Evolutionary conservation across 2,797 vertebrate species (phyloP).

Genomic region (Eupleurogrammus muticus): DNA sequence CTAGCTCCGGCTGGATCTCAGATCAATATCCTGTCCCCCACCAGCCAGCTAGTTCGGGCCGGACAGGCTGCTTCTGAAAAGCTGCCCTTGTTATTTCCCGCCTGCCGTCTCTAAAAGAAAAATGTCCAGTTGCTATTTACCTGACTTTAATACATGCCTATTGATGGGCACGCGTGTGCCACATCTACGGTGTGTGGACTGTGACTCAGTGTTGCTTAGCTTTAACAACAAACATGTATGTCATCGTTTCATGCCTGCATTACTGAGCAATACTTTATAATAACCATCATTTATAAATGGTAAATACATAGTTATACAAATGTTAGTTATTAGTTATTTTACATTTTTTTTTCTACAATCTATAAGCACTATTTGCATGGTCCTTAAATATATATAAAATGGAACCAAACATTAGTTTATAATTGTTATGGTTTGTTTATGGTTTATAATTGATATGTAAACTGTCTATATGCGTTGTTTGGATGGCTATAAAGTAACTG

Average conservation of each 20-base stretch:
- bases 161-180: conserved; percentile 3
- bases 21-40: conserved; percentile 82
- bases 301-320: too few relatives aligned
- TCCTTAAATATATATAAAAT: too few relatives aligned
- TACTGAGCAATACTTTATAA: background rate
- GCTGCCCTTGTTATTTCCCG: conserved; percentile 62
- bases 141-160: conserved; percentile 11
- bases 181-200: conserved; percentile 8
- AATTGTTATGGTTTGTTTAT: too few relatives aligned
- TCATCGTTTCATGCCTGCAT: background rate
- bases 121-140: conserved; percentile 21
- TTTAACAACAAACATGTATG: background rate
- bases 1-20: conserved; percentile 76
- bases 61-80: conserved; percentile 66
- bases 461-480: too few relatives aligned
- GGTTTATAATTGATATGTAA: too few relatives aligned
- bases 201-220: background rate
- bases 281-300: too few relatives aligned
- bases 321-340: too few relatives aligned
- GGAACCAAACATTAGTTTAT: too few relatives aligned
- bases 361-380: too few relatives aligned
- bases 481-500: too few relatives aligned
- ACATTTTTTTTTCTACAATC: too few relatives aligned
- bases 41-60: conserved; percentile 63
- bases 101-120: conserved; percentile 42